These are phyloP conservation scores for Andrena haemorrhoa DNA, from an alignment of 2,888 invertebrate species.

Conservation along the genomic window DNA sequence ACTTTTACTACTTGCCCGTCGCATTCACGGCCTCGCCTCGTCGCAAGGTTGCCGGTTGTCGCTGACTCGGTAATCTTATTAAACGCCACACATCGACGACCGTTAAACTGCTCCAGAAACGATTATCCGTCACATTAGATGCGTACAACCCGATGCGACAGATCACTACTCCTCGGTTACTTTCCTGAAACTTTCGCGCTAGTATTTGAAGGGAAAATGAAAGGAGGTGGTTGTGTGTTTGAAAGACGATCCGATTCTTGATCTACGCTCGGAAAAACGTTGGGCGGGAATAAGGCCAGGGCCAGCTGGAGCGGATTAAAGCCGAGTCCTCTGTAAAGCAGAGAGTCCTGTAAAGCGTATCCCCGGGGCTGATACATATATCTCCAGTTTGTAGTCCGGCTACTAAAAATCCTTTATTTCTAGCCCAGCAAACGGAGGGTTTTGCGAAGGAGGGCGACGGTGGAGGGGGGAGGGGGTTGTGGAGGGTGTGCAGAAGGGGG, in stretches of 20 bases:
- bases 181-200: not conserved
- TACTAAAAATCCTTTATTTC: constrained; percentile 73
- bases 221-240: not conserved
- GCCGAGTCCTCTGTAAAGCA: constrained; percentile 51
- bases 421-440: constrained; percentile 40
- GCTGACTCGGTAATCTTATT: constrained; percentile 10
- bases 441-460: constrained; percentile 31
- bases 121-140: not conserved
- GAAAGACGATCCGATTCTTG: constrained; percentile 23
- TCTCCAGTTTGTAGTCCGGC: constrained; percentile 69
- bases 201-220: not conserved
- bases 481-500: constrained; percentile 3
- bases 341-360: constrained; percentile 62
- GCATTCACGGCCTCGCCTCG: not conserved
- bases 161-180: not conserved
- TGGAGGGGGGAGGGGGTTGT: constrained; percentile 3
- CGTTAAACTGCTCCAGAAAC: not conserved
- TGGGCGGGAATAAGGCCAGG: constrained; percentile 59
- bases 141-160: not conserved
- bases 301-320: constrained; percentile 64
- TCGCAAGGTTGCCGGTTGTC: too few relatives aligned
- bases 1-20: constrained; percentile 50
- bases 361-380: constrained; percentile 68
- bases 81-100: not conserved
- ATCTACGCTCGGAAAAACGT: constrained; percentile 42